Percentiles rank a stretch among this genome's conserved stretches.
phyloP scores from a whole-genome alignment of 2,113 vertebrate genomes.

The Stercorarius parasiticus region DNA sequence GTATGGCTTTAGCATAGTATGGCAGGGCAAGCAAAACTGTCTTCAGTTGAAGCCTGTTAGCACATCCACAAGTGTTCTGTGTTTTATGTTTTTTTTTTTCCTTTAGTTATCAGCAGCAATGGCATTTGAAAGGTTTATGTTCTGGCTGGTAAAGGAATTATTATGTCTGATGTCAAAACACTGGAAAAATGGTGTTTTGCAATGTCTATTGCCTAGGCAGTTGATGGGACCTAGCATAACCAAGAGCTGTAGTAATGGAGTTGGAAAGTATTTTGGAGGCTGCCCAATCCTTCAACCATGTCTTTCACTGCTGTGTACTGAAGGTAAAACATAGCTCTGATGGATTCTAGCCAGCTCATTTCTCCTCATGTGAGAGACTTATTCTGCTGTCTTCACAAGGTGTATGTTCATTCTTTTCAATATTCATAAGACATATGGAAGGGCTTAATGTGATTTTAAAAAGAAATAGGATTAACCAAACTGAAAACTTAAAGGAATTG shows the following conservation, averaged over 20 bases:
- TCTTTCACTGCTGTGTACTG: not conserved
- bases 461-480: slow-evolving; percentile 71
- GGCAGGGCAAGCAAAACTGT: not conserved
- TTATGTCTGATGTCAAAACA: not conserved
- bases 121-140: not conserved
- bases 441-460: slow-evolving; percentile 69
- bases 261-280: not conserved
- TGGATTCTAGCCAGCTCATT: slow-evolving; percentile 53
- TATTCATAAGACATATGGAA: slow-evolving; percentile 63
- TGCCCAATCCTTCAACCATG: not conserved
- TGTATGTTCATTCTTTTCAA: slow-evolving; percentile 68
- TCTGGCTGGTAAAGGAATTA: not conserved
- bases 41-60: not conserved
- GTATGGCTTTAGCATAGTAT: not conserved
- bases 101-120: not conserved
- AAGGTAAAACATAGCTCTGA: slow-evolving; percentile 59
- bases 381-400: slow-evolving; percentile 69
- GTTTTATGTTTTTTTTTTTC: not conserved
- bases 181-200: not conserved
- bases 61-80: not conserved
- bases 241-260: not conserved
- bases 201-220: not conserved
- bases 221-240: not conserved
- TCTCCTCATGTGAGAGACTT: slow-evolving; percentile 24
- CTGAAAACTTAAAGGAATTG: slow-evolving; percentile 58